Evolutionary conservation across 30 jellyfish, hydroid and myxozoan species (phyloP).

Genomic region (Sanderia malayensis): DNA sequence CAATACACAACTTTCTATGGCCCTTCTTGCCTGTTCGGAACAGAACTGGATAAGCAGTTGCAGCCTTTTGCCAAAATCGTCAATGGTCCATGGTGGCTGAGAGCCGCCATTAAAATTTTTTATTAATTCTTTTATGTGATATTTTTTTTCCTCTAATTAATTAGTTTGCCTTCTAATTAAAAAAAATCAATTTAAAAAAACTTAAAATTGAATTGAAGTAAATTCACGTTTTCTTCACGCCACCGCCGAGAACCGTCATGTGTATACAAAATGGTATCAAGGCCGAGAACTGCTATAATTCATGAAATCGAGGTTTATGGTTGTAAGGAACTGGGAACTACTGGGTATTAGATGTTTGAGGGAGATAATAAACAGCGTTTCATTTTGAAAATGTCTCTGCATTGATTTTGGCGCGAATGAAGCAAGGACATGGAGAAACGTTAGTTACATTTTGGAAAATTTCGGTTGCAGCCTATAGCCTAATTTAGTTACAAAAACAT

Average conservation of each 20-base stretch:
- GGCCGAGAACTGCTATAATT: constrained; percentile 35
- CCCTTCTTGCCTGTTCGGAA: too few relatives aligned
- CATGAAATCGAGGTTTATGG: background rate
- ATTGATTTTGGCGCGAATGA: background rate
- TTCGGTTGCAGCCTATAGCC: too few relatives aligned
- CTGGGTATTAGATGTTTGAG: background rate
- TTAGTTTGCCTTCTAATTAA: too few relatives aligned
- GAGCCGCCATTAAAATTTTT: constrained; percentile 14
- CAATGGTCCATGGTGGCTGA: constrained; percentile 3
- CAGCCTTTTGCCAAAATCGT: too few relatives aligned
- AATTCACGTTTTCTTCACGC: too few relatives aligned
- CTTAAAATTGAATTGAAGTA: constrained; percentile 5
- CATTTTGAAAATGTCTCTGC: background rate
- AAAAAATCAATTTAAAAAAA: background rate
- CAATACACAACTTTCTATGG: too few relatives aligned
- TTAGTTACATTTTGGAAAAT: too few relatives aligned
- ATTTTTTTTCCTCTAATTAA: too few relatives aligned
- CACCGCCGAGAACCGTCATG: constrained; percentile 40
- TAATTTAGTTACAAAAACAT: too few relatives aligned
- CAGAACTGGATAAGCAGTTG: too few relatives aligned
- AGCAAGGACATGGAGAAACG: too few relatives aligned
- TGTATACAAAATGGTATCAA: constrained; percentile 5
- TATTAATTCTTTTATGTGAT: background rate
- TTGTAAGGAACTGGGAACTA: too few relatives aligned
- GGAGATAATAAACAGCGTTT: background rate